phyloP scores from a whole-genome alignment of 2,797 vertebrate genomes.

The Leptatherina wallacei region DNA sequence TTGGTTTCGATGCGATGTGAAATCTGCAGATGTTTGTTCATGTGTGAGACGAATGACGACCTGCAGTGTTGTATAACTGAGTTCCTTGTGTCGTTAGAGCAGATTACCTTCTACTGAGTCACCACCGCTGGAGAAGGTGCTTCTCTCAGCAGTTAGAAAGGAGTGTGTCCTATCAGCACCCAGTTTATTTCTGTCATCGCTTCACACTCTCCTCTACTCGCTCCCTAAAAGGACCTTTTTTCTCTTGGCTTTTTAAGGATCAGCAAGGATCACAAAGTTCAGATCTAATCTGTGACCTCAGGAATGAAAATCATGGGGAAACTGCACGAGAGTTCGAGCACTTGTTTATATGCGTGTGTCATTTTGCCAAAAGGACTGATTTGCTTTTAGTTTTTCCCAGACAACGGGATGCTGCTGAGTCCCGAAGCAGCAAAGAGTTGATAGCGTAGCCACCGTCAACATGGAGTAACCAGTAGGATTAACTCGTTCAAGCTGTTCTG shows the following conservation, averaged over 20 bases:
- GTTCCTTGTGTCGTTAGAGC: slow-evolving; percentile 29
- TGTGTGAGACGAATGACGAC: slow-evolving; percentile 1
- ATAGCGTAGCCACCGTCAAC: too few species aligned
- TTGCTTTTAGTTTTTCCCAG: slow-evolving; percentile 67
- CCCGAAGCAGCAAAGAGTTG: neutral
- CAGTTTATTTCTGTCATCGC: slow-evolving; percentile 13
- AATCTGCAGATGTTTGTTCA: slow-evolving; percentile 1
- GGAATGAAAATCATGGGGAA: slow-evolving; percentile 62
- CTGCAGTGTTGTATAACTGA: slow-evolving; percentile 12
- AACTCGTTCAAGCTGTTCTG: neutral
- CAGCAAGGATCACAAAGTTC: slow-evolving; percentile 50
- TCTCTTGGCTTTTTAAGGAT: slow-evolving; percentile 48
- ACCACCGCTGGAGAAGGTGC: slow-evolving; percentile 45
- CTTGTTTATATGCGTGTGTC: slow-evolving; percentile 24
- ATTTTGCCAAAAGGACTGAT: slow-evolving; percentile 44
- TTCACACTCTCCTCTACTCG: neutral
- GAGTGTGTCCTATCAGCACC: slow-evolving; percentile 23
- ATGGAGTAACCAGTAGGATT: neutral
- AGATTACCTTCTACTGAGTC: slow-evolving; percentile 57
- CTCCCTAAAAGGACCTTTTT: slow-evolving; percentile 48
- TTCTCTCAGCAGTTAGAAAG: slow-evolving; percentile 54
- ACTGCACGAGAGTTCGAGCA: slow-evolving; percentile 62
- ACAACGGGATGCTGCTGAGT: slow-evolving; percentile 37
- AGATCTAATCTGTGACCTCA: slow-evolving; percentile 46
- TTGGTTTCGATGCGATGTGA: neutral